phyloP scores from a whole-genome alignment of 2,888 invertebrate species.

The Cyrtodaria siliqua region DNA sequence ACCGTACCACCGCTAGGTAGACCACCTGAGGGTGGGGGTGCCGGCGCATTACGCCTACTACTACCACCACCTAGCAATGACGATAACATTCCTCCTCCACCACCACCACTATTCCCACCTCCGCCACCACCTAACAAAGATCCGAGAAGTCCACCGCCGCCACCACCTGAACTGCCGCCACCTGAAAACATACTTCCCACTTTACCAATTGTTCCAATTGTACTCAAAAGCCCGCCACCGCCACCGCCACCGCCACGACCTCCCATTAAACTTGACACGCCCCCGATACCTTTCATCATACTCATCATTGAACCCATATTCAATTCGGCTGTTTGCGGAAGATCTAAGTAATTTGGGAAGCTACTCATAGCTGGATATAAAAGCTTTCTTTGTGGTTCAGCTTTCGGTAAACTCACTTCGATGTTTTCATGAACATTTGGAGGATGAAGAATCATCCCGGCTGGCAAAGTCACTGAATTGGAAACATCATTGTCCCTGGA shows the following conservation, averaged over 20 bases:
- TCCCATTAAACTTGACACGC: no score
- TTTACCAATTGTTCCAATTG: slow-evolving; percentile 21
- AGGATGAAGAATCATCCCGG: not conserved
- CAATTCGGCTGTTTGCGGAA: slow-evolving; percentile 48
- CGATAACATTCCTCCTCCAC: no score
- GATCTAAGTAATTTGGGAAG: slow-evolving; percentile 44
- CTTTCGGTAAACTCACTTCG: not conserved
- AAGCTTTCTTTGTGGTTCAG: not conserved
- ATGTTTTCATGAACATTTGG: slow-evolving; percentile 1
- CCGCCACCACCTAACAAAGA: slow-evolving; percentile 14
- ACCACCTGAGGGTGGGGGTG: slow-evolving; percentile 41
- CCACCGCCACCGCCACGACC: slow-evolving; percentile 26
- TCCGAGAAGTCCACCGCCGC: slow-evolving; percentile 22
- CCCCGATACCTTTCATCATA: slow-evolving; percentile 4
- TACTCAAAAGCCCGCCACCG: slow-evolving; percentile 37
- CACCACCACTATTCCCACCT: slow-evolving; percentile 2
- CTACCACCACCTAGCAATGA: no score
- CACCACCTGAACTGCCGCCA: slow-evolving; percentile 17
- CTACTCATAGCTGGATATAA: slow-evolving; percentile 49
- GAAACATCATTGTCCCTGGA: not conserved
- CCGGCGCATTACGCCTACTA: slow-evolving; percentile 5
- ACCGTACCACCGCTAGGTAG: slow-evolving; percentile 25
- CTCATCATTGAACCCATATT: slow-evolving; percentile 42
- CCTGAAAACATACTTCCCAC: slow-evolving; percentile 22
- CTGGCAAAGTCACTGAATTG: not conserved